These are phyloP conservation scores for Caenorhabditis becei DNA, from an alignment of 2,888 invertebrate genomes.

Conservation along the genomic window DNA sequence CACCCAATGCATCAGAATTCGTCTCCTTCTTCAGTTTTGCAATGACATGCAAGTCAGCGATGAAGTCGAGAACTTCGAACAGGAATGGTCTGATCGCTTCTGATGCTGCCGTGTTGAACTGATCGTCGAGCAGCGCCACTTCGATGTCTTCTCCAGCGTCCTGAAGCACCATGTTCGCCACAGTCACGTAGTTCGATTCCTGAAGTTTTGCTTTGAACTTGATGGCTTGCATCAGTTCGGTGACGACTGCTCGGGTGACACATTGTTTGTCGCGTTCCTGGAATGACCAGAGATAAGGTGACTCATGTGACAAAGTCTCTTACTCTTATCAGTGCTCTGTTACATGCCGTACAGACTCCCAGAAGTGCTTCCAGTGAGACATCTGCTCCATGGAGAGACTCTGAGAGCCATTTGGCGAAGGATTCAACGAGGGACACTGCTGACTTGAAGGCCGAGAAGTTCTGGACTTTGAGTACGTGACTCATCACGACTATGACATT, in stretches of 20 bases:
- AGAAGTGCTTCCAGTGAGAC: conserved; percentile 87
- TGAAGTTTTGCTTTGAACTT: conserved; percentile 96
- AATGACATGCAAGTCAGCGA: conserved; percentile 95
- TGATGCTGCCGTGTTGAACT: conserved; percentile 88
- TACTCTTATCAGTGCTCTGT: conserved; percentile 87
- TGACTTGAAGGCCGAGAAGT: conserved; percentile 89
- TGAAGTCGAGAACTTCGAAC: conserved; percentile 93
- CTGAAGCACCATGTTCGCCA: conserved; percentile 86
- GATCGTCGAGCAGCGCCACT: conserved; percentile 66
- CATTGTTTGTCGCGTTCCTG: conserved; percentile 95
- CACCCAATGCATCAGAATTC: conserved; percentile 88
- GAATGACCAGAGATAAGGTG: too few species aligned
- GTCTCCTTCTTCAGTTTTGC: conserved; percentile 89
- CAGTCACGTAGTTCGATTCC: conserved; percentile 93
- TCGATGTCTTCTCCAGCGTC: conserved; percentile 74
- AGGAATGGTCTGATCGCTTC: conserved; percentile 95
- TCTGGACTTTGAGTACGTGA: conserved; percentile 88
- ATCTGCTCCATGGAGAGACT: conserved; percentile 92
- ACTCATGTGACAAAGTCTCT: too few species aligned
- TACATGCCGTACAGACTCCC: conserved; percentile 92
- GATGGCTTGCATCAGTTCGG: conserved; percentile 94
- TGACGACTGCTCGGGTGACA: conserved; percentile 92
- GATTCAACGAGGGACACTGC: conserved; percentile 96
- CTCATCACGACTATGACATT: conserved; percentile 83
- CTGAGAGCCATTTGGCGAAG: conserved; percentile 94